Evolutionary conservation across 1,140 invertebrate genomes (phyloP).

Genomic region (Ceratitis capitata): DNA sequence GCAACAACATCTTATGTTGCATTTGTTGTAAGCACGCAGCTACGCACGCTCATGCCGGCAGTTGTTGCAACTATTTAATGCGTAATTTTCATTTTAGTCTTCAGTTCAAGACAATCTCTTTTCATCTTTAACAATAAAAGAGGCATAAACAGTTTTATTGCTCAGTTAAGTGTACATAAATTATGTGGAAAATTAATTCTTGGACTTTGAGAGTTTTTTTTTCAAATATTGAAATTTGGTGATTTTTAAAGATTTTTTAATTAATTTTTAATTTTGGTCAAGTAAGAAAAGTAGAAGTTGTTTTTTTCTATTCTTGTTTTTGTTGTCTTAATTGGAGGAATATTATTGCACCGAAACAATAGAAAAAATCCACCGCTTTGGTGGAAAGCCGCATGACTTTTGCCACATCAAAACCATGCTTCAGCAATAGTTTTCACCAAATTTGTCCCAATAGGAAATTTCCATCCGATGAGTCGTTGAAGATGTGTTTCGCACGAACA

Average conservation of each 20-base stretch:
- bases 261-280: not conserved
- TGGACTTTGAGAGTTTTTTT: too few species aligned
- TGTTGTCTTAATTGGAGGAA: too few species aligned
- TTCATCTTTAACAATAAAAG: not conserved
- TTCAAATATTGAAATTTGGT: too few species aligned
- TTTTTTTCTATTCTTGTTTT: not conserved
- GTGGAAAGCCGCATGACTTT: too few species aligned
- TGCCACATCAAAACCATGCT: too few species aligned
- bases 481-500: too few species aligned
- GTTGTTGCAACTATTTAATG: not conserved
- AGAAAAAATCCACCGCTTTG: too few species aligned
- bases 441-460: too few species aligned
- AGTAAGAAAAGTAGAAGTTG: not conserved
- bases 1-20: slow-evolving; percentile 2
- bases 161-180: not conserved
- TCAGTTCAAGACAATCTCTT: not conserved
- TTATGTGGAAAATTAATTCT: not conserved
- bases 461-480: too few species aligned
- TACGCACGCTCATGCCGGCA: not conserved
- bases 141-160: not conserved
- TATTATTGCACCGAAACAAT: too few species aligned
- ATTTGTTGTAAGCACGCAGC: not conserved
- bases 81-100: not conserved
- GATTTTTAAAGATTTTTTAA: not conserved
- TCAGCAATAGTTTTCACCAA: too few species aligned